Evolutionary conservation across 2,797 vertebrate species (phyloP).

Genomic region (Acomys russatus): DNA sequence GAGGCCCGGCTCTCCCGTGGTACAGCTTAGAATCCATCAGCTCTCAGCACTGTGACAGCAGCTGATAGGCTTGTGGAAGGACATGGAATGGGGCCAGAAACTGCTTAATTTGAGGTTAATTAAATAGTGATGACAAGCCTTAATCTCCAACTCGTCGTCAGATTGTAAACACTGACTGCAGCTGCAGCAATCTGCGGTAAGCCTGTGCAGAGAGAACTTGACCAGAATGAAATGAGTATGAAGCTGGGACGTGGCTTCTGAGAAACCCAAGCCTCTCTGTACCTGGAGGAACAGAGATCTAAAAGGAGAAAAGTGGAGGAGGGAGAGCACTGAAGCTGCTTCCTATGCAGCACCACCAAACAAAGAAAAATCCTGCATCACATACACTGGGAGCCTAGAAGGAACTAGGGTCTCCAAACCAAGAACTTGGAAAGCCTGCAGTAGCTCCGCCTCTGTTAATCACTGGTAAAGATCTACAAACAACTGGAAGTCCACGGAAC

Average conservation of each 20-base stretch:
- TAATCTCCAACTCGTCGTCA: slow-evolving; percentile 85
- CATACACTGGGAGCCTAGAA: not conserved
- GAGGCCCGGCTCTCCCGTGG: not conserved
- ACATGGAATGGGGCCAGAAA: slow-evolving; percentile 78
- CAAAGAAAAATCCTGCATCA: not conserved
- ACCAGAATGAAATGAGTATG: slow-evolving; percentile 83
- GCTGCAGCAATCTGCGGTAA: slow-evolving; percentile 80
- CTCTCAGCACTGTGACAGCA: slow-evolving; percentile 11
- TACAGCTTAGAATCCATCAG: not conserved
- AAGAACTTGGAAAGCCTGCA: not conserved
- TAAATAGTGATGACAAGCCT: slow-evolving; percentile 87
- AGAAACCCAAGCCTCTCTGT: slow-evolving; percentile 34
- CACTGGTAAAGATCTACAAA: not conserved
- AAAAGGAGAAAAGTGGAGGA: not conserved
- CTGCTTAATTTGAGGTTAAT: slow-evolving; percentile 86
- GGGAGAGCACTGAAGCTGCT: not conserved
- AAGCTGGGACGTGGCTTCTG: not conserved
- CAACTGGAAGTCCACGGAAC: not conserved
- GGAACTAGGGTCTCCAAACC: not conserved
- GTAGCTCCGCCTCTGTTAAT: not conserved
- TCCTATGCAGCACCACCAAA: not conserved
- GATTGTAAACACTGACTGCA: slow-evolving; percentile 82
- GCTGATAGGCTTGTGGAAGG: slow-evolving; percentile 67
- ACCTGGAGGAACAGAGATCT: not conserved
- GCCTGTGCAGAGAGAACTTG: slow-evolving; percentile 76